Conservation (phyloP, 2,888 invertebrate species). For the Polyommatus icarus region DNA sequence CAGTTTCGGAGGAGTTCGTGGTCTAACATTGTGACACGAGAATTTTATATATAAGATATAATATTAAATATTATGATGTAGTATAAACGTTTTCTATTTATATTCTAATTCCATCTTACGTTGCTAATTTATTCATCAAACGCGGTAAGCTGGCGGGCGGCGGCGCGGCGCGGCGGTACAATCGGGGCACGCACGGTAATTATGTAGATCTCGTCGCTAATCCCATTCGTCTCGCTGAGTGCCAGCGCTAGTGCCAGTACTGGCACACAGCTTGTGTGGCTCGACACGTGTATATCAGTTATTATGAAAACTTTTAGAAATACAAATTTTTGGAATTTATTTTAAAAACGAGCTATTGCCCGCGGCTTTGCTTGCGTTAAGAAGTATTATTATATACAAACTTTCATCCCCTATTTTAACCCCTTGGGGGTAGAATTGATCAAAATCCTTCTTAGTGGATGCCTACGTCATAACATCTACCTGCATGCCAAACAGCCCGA, state of each 20-base stretch:
- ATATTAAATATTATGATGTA: neutral
- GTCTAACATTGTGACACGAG: too few species aligned
- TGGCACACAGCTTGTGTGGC: neutral
- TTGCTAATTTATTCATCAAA: slow-evolving; percentile 3
- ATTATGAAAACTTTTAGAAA: neutral
- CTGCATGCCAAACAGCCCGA: too few species aligned
- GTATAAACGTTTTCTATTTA: neutral
- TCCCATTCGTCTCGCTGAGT: slow-evolving; percentile 26
- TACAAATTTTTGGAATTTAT: neutral
- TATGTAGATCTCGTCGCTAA: slow-evolving; percentile 37
- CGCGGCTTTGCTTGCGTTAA: too few species aligned
- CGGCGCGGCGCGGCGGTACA: neutral
- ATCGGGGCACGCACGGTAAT: slow-evolving; percentile 33
- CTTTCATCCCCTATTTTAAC: too few species aligned
- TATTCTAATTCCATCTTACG: neutral
- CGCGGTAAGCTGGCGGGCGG: neutral
- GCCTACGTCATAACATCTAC: too few species aligned
- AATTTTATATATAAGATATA: too few species aligned
- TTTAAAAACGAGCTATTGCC: too few species aligned
- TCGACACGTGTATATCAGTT: neutral
- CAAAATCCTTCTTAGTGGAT: too few species aligned
- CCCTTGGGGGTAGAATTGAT: too few species aligned
- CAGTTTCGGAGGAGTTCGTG: too few species aligned
- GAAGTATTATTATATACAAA: too few species aligned
- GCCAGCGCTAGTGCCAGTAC: neutral